phyloP scores from a whole-genome alignment of 2,888 invertebrate genomes.

The Sesia bembeciformis region DNA sequence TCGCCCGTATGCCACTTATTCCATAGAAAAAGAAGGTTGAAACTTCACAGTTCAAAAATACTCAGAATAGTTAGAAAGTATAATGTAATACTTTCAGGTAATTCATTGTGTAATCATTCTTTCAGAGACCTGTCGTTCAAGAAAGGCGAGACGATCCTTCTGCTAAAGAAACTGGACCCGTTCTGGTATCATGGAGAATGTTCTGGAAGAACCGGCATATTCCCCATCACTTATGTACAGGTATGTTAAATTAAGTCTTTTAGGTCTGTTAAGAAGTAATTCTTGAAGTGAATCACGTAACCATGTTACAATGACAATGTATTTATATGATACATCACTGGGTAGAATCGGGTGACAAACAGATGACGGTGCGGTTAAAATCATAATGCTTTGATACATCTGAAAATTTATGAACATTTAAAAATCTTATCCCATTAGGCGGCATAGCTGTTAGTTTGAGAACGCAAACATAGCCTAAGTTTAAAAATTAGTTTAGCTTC shows the following conservation, averaged over 20 bases:
- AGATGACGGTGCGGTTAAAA: too few species aligned
- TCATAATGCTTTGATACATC: too few species aligned
- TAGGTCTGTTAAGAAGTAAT: too few species aligned
- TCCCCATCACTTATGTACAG: conserved; percentile 90
- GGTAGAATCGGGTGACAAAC: too few species aligned
- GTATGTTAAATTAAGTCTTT: conserved; percentile 38
- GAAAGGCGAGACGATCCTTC: conserved; percentile 86
- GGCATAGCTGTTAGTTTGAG: too few species aligned
- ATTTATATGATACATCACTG: too few species aligned
- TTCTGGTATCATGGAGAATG: conserved; percentile 92
- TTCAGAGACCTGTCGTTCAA: conserved; percentile 89
- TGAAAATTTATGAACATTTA: too few species aligned
- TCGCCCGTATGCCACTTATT: conserved; percentile 4
- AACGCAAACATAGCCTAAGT: too few species aligned
- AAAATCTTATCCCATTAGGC: too few species aligned
- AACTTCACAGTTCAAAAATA: not conserved
- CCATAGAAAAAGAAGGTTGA: not conserved
- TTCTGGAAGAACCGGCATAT: conserved; percentile 84
- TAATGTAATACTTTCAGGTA: not conserved
- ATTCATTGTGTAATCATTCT: conserved; percentile 2
- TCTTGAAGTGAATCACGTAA: too few species aligned
- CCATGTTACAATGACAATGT: too few species aligned
- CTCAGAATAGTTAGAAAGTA: not conserved
- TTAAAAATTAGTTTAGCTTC: too few species aligned
- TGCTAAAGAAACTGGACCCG: conserved; percentile 86